Evolutionary conservation across 1,140 invertebrate genomes (phyloP).

Genomic region (Coptotermes formosanus): DNA sequence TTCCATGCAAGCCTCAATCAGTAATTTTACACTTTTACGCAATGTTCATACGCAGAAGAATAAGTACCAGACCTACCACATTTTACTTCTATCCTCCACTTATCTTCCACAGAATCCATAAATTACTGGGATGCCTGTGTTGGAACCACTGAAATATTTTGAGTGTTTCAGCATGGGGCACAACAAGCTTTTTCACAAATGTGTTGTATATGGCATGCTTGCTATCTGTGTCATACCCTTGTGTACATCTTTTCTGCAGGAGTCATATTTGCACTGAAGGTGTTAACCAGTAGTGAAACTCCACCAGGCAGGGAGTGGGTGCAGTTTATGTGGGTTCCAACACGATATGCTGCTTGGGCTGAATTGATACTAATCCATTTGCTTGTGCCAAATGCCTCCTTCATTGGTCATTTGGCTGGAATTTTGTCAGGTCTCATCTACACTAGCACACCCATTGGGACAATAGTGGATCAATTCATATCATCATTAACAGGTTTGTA

Average conservation of each 20-base stretch:
- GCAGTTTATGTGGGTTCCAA: slow-evolving; percentile 57
- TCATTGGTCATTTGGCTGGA: slow-evolving; percentile 67
- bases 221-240: no score
- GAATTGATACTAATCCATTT: slow-evolving; percentile 69
- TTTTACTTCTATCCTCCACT: no score
- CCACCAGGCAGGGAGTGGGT: slow-evolving; percentile 48
- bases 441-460: slow-evolving; percentile 59
- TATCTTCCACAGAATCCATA: no score
- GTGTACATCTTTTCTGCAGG: slow-evolving; percentile 39
- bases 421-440: slow-evolving; percentile 66
- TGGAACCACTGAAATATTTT: no score
- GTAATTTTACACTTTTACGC: no score
- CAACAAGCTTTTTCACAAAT: no score
- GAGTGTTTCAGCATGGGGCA: no score
- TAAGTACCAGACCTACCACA: no score
- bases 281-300: slow-evolving; percentile 56
- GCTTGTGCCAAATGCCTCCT: slow-evolving; percentile 60
- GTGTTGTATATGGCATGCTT: no score
- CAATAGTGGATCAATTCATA: slow-evolving; percentile 52
- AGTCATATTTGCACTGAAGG: slow-evolving; percentile 66
- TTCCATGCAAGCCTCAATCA: no score
- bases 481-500: slow-evolving; percentile 44
- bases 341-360: slow-evolving; percentile 62
- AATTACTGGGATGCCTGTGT: no score
- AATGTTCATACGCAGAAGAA: no score